A percentile compares a stretch with the other conserved stretches of the same genome.
Conservation (phyloP, 1,140 invertebrate species). For the Pentalonia nigronervosa region DNA sequence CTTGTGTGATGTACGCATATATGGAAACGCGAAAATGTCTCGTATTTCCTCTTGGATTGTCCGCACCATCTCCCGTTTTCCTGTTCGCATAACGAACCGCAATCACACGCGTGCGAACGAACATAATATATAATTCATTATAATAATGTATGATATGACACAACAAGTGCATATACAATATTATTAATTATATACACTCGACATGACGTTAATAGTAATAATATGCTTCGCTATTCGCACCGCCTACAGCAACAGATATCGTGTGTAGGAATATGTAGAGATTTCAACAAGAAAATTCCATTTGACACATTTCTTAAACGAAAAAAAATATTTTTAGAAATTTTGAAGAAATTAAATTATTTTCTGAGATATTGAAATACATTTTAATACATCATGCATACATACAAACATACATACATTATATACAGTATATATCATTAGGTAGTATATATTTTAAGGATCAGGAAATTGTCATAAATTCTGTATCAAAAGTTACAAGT, state of each 20-base stretch:
- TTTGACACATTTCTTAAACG: not conserved
- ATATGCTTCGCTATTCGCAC: not conserved
- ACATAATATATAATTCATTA: not conserved
- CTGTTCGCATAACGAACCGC: not conserved
- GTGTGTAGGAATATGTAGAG: not conserved
- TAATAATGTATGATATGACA: constrained; percentile 1
- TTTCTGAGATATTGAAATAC: not conserved
- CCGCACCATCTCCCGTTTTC: not conserved
- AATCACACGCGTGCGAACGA: not conserved
- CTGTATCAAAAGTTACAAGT: not conserved
- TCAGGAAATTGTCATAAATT: not conserved
- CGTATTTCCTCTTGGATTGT: not conserved
- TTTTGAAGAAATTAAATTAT: not conserved
- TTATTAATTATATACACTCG: not conserved
- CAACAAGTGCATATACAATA: not conserved
- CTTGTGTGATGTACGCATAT: not conserved
- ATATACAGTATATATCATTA: too few species aligned
- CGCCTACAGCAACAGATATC: not conserved
- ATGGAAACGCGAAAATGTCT: not conserved
- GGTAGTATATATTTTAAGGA: not conserved
- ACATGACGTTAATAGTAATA: not conserved
- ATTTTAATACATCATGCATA: not conserved
- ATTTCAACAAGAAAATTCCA: not conserved
- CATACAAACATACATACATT: too few species aligned
- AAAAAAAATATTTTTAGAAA: not conserved